phyloP scores from a whole-genome alignment of 2,797 vertebrate species.

The Sebastes melanostomus region DNA sequence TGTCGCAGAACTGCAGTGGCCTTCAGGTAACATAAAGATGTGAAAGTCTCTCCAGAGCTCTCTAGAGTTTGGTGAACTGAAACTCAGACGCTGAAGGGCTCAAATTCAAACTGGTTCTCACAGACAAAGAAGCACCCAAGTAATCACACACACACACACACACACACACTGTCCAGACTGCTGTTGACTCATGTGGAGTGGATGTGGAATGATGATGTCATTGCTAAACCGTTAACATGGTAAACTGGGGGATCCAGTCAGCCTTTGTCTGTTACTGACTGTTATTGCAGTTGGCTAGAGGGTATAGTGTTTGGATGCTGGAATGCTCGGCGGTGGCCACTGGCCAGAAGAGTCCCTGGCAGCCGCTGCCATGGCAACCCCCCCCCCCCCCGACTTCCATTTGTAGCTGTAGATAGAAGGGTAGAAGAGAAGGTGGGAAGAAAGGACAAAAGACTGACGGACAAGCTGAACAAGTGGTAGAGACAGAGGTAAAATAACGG shows the following conservation, averaged over 20 bases:
- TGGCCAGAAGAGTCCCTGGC: conserved; percentile 46
- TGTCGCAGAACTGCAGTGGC: no score
- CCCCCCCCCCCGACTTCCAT: not conserved
- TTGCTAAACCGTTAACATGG: conserved; percentile 32
- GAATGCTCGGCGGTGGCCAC: conserved; percentile 44
- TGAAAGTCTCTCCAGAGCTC: no score
- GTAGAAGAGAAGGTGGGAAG: conserved; percentile 9
- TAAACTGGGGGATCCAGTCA: conserved; percentile 18
- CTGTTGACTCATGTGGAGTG: conserved; percentile 12
- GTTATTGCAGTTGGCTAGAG: conserved; percentile 67
- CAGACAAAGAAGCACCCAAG: not conserved
- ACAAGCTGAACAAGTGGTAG: conserved; percentile 42
- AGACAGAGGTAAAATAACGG: conserved; percentile 59
- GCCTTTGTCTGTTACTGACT: conserved; percentile 58
- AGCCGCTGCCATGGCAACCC: conserved; percentile 55
- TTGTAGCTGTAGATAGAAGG: conserved; percentile 18
- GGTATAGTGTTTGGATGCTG: conserved; percentile 23
- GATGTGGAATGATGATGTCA: conserved; percentile 51
- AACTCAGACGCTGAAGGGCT: not conserved
- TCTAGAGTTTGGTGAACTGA: not conserved
- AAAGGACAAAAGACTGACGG: conserved; percentile 42
- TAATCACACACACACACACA: not conserved
- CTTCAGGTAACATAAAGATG: no score
- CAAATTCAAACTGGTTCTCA: not conserved
- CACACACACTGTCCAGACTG: not conserved